Percentiles rank a stretch among this genome's conserved stretches.
Evolutionary conservation across 2,888 invertebrate species (phyloP).

Genomic region (Lasioglossum calceatum): DNA sequence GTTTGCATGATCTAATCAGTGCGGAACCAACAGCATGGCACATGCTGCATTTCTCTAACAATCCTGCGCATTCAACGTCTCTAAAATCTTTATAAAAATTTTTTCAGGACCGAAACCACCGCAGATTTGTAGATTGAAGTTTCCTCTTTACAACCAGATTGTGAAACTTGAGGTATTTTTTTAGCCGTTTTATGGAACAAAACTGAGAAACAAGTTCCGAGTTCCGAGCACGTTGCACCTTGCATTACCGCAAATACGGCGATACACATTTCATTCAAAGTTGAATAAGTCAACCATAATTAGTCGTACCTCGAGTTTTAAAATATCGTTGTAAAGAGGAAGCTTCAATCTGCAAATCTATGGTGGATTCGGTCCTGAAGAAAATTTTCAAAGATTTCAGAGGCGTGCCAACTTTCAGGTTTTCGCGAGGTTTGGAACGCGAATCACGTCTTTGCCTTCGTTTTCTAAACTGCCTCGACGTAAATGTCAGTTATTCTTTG

Average conservation of each 20-base stretch:
- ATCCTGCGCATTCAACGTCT: neutral
- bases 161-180: neutral
- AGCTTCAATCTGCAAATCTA: neutral
- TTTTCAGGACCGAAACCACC: neutral
- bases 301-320: neutral
- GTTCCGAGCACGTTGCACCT: neutral
- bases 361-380: accelerated
- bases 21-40: too few species aligned
- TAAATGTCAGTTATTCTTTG: neutral
- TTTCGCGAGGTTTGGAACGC: neutral
- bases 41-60: too few species aligned
- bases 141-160: neutral
- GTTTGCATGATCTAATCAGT: too few species aligned
- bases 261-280: neutral
- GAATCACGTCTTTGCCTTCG: neutral
- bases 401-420: accelerated
- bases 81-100: neutral
- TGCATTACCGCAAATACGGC: neutral
- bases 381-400: neutral
- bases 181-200: neutral
- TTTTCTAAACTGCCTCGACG: neutral
- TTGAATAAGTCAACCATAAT: neutral
- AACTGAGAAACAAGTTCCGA: neutral
- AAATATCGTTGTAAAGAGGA: neutral
- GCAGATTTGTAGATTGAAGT: neutral